Conservation (phyloP, 2,888 invertebrate genomes). For the Sarcophaga subvicina region DNA sequence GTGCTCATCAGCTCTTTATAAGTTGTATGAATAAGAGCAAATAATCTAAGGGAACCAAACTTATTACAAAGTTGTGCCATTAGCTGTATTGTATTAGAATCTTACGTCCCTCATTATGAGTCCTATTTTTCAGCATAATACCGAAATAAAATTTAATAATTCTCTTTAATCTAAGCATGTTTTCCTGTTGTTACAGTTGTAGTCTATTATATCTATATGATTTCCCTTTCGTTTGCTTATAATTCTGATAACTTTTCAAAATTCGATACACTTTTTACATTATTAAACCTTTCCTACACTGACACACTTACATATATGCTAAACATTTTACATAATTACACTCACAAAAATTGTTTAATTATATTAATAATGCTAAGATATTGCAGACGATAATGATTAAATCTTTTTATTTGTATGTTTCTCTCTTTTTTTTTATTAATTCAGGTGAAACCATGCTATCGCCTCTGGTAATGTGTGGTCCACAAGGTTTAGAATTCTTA, state of each 20-base stretch:
- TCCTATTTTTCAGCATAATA: no score
- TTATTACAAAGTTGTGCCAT: no score
- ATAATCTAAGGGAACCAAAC: no score
- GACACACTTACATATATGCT: constrained; percentile 15
- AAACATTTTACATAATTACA: constrained; percentile 8
- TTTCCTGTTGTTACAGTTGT: no score
- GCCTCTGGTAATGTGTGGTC: constrained; percentile 98
- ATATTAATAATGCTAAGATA: no score
- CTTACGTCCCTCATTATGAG: no score
- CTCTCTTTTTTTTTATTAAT: constrained; percentile 7
- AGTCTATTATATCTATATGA: not conserved
- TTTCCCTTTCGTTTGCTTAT: not conserved
- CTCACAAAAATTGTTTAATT: constrained; percentile 1
- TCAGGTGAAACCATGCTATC: constrained; percentile 96
- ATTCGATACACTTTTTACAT: not conserved
- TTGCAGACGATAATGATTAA: not conserved
- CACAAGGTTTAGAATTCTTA: constrained; percentile 94
- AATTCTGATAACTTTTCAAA: no score
- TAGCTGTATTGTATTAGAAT: no score
- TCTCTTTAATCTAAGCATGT: no score
- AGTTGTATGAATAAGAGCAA: no score
- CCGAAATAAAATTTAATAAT: no score
- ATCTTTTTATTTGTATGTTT: constrained; percentile 15
- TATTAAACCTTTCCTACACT: not conserved
- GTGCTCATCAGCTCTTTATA: no score